Base-by-base conservation (phyloP, 2,797 vertebrate species). In the Aplochiton taeniatus region DNA sequence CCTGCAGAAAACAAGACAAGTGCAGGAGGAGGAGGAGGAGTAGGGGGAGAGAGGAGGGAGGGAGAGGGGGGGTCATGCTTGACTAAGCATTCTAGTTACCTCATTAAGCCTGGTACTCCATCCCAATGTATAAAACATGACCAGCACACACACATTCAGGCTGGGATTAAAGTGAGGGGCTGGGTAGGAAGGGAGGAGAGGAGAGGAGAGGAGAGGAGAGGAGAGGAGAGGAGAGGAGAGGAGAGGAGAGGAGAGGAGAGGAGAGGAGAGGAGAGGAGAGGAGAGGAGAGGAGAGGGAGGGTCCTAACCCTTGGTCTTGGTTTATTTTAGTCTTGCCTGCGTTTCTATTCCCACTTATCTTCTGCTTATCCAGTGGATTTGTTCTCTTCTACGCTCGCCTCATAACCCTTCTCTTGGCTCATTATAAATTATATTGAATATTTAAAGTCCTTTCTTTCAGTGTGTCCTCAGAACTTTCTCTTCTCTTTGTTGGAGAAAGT, bases 111-210 rank as follows among this genome's bases (percentile, higher is more conserved):
- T 63, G 65, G 68, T 64, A 68, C 75, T 82, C 63, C 58, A 80
- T 59, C 73, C 57, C 47, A 12, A 92, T 90, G 89, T 92, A 89
- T 91, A 87, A 90, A 90, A 92, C 89, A 91, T 91, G 89, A 91
- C 87, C 80, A 59, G 69, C 79, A 72, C 77, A 59, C 77, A 59
- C 73, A 87, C 72, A 75, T 85, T 88, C 88, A 82, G 80, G 73
- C 76, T 11, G 54, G 82, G 76, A 89, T 84, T 77, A 89, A 82
- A 90, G 77, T 70, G 77, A 70, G 76, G 3, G 31, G 6, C 31
- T 31, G 3, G 31, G 31, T 6, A 84, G 82, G 74, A 70, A 65
- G 41, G 76, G 80, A 73, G 74, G 75, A 77, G 80, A 81, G 78
- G 68, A 79, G 77, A 69, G 74, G 63, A 68, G 66, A 43, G 43